Base-by-base conservation (phyloP, 1,140 invertebrate species). In the Lethocerus indicus region DNA sequence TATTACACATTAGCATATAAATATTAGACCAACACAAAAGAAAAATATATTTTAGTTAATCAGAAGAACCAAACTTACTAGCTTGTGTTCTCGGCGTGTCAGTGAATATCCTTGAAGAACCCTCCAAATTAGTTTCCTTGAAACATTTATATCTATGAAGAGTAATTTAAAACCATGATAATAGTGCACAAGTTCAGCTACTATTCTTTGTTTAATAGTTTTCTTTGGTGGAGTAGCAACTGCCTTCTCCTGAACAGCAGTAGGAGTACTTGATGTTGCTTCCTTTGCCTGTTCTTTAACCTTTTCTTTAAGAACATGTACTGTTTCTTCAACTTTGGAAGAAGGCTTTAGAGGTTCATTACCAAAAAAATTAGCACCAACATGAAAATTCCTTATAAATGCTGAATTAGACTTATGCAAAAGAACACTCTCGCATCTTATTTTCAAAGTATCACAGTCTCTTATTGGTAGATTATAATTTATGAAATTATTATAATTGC, bases 131-230 rank as follows among this genome's bases (percentile, higher is more conserved):
- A 96, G 68, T 53, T 81, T 79, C 26, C 71, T 66, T 14, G 83
- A 90, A 58, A 98, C 80, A 64, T 81, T 87, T 43, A 92, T 78
- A 63, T 98, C 93, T 50, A 98, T 81, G 54, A 85, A 84, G 2
- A 98, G 69, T 56, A 99, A 70, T 52, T 87, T 74, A 67, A 98
- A 98, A 2, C 95, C 95, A 71, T 98, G 90, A 63, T 97, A 98
- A 64, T 98, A 98, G 68, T 98, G 95, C 35, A 85, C 64, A 4
- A 90, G 50, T 67, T 95, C 93, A 62, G 83, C 78, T 60, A 84
- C 78, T 45, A 93, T 69, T 58, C 74, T 77, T 61, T 83, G 69
- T 64, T 75, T 74, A 5, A 89, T 20, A 14, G 77, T 67, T 60
- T 76, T 78, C 3, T 65, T 61, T 5, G 16, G 52, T 54, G 71